Evolutionary conservation across 37 sponge, comb jelly and placozoan genomes (phyloP).

Genomic region (Agelas oroides): DNA sequence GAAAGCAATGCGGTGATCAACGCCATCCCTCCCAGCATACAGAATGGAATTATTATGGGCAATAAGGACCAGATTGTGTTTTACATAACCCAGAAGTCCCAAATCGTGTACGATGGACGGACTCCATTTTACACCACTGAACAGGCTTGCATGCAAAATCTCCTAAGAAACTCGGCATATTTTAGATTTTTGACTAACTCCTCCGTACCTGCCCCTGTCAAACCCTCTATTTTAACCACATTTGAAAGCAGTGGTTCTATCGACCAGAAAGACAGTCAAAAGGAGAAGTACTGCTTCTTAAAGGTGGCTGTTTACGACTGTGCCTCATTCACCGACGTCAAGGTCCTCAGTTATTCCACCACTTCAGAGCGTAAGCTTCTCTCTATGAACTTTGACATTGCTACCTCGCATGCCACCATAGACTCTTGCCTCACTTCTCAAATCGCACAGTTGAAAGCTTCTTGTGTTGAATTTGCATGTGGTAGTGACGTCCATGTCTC

Average conservation of each 20-base stretch:
- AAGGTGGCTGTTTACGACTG: constrained; percentile 42
- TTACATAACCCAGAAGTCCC: background rate
- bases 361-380: background rate
- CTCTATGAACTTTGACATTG: background rate
- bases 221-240: background rate
- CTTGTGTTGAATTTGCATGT: constrained; percentile 36
- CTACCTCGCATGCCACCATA: background rate
- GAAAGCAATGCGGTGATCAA: background rate
- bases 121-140: constrained; percentile 33
- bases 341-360: constrained; percentile 7
- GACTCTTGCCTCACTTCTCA: background rate
- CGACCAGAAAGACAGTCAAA: background rate
- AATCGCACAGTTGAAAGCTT: background rate
- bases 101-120: background rate
- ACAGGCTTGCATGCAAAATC: background rate
- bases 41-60: constrained; percentile 29
- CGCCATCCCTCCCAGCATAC: constrained; percentile 16
- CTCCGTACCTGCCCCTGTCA: background rate
- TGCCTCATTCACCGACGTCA: constrained; percentile 13
- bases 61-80: constrained; percentile 17
- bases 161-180: background rate
- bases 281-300: constrained; percentile 19
- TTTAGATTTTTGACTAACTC: constrained; percentile 20
- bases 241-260: background rate
- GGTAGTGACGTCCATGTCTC: constrained; percentile 18